Evolutionary conservation across 2,797 vertebrate species (phyloP).

Genomic region (Sebastes itinus): DNA sequence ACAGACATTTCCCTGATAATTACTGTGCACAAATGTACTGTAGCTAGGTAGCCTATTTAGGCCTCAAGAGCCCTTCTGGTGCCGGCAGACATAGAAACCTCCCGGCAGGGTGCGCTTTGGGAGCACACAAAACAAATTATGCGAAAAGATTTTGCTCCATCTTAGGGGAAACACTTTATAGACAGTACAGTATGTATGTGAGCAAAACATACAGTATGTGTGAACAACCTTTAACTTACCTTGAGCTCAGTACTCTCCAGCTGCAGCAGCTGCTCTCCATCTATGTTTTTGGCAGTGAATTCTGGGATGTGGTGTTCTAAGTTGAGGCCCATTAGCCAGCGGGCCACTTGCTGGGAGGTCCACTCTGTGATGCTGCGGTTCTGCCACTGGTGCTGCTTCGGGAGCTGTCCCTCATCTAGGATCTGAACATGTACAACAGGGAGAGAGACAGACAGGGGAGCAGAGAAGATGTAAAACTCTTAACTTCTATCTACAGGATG

Average conservation of each 20-base stretch:
- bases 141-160: no score
- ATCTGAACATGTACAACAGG: slow-evolving; percentile 78
- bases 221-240: slow-evolving; percentile 73
- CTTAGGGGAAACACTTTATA: accelerated
- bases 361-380: slow-evolving; percentile 88
- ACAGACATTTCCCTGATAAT: no score
- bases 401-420: slow-evolving; percentile 88
- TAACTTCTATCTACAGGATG: not conserved
- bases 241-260: slow-evolving; percentile 91
- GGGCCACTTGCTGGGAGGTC: slow-evolving; percentile 92
- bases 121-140: no score
- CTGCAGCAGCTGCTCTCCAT: slow-evolving; percentile 91
- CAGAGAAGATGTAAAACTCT: not conserved
- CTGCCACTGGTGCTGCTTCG: slow-evolving; percentile 88
- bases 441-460: not conserved
- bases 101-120: no score
- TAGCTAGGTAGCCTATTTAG: no score
- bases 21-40: no score
- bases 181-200: not conserved
- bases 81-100: no score
- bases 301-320: slow-evolving; percentile 92
- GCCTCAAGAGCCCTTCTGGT: no score
- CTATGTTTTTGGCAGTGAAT: slow-evolving; percentile 93
- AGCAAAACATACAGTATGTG: not conserved
- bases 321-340: slow-evolving; percentile 91